Percentiles rank a stretch among this genome's conserved stretches.
phyloP scores from a whole-genome alignment of 1,140 invertebrate genomes.

The Calliphora vicina region DNA sequence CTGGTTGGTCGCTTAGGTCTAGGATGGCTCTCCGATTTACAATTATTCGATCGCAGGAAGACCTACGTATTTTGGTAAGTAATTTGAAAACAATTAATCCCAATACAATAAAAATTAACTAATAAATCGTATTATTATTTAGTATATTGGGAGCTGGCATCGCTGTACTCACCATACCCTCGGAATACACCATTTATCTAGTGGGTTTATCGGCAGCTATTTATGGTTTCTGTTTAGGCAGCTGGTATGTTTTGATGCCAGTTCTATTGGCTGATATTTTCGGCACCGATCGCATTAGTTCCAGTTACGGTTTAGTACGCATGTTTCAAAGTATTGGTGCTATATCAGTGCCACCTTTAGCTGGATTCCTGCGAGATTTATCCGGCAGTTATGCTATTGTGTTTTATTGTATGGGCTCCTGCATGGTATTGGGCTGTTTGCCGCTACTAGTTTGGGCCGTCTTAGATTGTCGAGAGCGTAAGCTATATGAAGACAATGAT shows the following conservation, averaged over 20 bases:
- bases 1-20: conserved; percentile 73
- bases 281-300: conserved; percentile 76
- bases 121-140: conserved; percentile 38
- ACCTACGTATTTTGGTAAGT: conserved; percentile 74
- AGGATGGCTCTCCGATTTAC: conserved; percentile 76
- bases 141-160: conserved; percentile 75
- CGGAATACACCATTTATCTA: conserved; percentile 70
- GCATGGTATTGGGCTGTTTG: conserved; percentile 75
- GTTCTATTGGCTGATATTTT: conserved; percentile 77
- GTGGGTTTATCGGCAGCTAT: conserved; percentile 69
- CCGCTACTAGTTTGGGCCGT: conserved; percentile 66
- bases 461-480: conserved; percentile 54
- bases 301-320: conserved; percentile 76
- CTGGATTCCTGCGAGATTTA: conserved; percentile 72
- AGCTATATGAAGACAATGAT: conserved; percentile 50
- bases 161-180: conserved; percentile 72
- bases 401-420: conserved; percentile 79
- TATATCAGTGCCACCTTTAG: conserved; percentile 75
- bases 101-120: background rate
- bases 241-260: conserved; percentile 78
- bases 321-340: conserved; percentile 80
- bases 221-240: conserved; percentile 76
- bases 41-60: conserved; percentile 74
- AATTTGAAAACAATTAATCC: background rate
- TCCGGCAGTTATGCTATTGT: conserved; percentile 75